Conservation (phyloP, 2,797 vertebrate genomes). For the Lithobates pipiens region DNA sequence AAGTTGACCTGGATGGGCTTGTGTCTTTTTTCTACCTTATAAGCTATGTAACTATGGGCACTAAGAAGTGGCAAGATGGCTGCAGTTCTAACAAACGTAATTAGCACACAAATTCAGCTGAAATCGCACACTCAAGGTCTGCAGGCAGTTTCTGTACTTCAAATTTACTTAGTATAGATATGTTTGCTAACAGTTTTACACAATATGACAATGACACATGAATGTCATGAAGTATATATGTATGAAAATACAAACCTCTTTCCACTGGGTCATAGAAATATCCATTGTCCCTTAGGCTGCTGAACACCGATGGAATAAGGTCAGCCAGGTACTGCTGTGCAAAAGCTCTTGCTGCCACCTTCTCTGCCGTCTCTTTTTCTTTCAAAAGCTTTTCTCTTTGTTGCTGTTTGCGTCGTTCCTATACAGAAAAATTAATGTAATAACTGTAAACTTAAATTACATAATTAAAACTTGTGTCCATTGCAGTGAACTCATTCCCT, state of each 20-base stretch:
- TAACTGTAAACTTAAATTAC: not conserved
- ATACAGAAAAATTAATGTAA: constrained; percentile 31
- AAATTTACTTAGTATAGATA: too few species aligned
- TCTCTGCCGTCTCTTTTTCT: constrained; percentile 82
- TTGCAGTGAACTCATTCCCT: not conserved
- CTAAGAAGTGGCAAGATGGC: too few species aligned
- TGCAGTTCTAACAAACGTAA: too few species aligned
- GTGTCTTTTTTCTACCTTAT: too few species aligned
- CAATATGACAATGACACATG: too few species aligned
- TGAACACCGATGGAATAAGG: constrained; percentile 84
- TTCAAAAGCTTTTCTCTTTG: constrained; percentile 78
- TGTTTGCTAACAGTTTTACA: too few species aligned
- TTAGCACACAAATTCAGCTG: too few species aligned
- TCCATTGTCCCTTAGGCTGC: constrained; percentile 81
- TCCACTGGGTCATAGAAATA: constrained; percentile 89
- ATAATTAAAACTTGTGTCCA: not conserved
- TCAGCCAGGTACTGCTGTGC: constrained; percentile 83
- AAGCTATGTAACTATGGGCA: too few species aligned
- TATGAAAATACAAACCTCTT: constrained; percentile 77
- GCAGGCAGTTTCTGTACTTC: too few species aligned
- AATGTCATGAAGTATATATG: too few species aligned
- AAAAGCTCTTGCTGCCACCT: constrained; percentile 85
- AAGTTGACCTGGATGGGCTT: too few species aligned
- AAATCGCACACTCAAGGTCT: too few species aligned
- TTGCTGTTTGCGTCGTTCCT: constrained; percentile 84